Conservation (phyloP, 2,888 invertebrate genomes). For the Zaprionus lineosus region DNA sequence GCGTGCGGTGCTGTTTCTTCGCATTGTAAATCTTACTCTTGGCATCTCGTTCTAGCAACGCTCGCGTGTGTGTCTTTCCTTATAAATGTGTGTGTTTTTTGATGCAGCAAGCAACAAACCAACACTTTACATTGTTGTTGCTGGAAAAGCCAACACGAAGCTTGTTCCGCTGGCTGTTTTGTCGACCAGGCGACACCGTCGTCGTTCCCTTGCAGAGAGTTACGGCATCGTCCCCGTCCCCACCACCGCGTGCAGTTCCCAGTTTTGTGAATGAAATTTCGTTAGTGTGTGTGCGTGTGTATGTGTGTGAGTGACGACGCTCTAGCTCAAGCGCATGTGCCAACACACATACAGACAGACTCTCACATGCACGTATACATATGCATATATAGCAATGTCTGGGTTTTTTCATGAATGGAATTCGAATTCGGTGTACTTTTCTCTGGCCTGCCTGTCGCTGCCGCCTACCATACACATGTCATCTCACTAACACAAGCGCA, state of each 20-base stretch:
- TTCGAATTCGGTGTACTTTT: conserved; percentile 78
- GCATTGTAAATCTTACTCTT: conserved; percentile 24
- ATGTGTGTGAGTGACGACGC: conserved; percentile 50
- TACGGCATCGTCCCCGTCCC: conserved; percentile 63
- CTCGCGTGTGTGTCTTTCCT: conserved; percentile 45
- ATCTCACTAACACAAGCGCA: conserved; percentile 36
- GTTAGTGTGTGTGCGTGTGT: conserved; percentile 36
- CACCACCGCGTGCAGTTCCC: conserved; percentile 63
- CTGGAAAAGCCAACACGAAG: conserved; percentile 54
- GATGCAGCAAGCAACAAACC: conserved; percentile 65
- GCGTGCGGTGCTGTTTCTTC: conserved; percentile 57
- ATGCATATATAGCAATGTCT: conserved; percentile 61
- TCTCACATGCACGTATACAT: not conserved
- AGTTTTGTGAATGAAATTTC: conserved; percentile 76
- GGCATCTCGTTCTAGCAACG: conserved; percentile 49
- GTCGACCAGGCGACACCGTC: conserved; percentile 43
- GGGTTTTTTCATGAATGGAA: conserved; percentile 79
- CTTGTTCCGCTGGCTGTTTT: conserved; percentile 60
- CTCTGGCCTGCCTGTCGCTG: conserved; percentile 47
- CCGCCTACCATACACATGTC: conserved; percentile 48
- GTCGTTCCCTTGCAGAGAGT: conserved; percentile 55
- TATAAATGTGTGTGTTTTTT: conserved; percentile 42
- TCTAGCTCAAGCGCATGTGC: conserved; percentile 65
- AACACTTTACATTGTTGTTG: conserved; percentile 55
- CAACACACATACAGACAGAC: conserved; percentile 43